Evolutionary conservation across 2,113 vertebrate species (phyloP), one percentile per base, ranked within the genome.

Genomic region (Leucopsar rothschildi): DNA sequence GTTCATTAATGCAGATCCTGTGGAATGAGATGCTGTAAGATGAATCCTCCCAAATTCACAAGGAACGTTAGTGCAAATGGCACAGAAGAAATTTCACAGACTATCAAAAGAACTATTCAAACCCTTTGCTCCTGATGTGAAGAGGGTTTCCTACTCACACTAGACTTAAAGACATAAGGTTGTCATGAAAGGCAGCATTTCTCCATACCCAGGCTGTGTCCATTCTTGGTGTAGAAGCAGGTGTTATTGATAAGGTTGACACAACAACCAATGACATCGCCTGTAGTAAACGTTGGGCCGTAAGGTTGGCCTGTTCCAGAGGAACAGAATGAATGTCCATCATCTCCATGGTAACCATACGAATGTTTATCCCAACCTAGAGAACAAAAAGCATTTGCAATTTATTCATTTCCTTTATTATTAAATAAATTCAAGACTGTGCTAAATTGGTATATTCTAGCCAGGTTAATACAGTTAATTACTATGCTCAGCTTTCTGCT

Each of bases 221-320:
- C 98, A 55, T 98, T 98, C 98, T 98, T 98, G 86, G 98, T 98
- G 95, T 98, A 98, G 98, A 98, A 98, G 97, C 98, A 98, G 90
- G 98, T 98, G 87, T 98, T 98, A 95, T 98, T 98, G 97, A 98
- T 98, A 64, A 98, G 98, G 95, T 98, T 98, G 95, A 98, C 98
- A 93, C 98, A 98, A 96, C 98, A 98, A 77, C 98, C 98, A 91
- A 98, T 98, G 96, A 98, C 98, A 97, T 98, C 98, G 35, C 98
- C 98, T 39, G 98, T 98, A 49, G 98, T 98, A 95, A 98, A 98
- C 3, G 98, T 98, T 93, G 98, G 98, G 75, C 98, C 98, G 3
- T 98, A 98, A 55, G 98, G 98, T 40, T 98, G 98, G 86, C 98
- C 98, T 23, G 98, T 98, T 96, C 98, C 98, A 94, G 98, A 98